Conservation (phyloP, 2,113 vertebrate species). For the Penelope pileata region DNA sequence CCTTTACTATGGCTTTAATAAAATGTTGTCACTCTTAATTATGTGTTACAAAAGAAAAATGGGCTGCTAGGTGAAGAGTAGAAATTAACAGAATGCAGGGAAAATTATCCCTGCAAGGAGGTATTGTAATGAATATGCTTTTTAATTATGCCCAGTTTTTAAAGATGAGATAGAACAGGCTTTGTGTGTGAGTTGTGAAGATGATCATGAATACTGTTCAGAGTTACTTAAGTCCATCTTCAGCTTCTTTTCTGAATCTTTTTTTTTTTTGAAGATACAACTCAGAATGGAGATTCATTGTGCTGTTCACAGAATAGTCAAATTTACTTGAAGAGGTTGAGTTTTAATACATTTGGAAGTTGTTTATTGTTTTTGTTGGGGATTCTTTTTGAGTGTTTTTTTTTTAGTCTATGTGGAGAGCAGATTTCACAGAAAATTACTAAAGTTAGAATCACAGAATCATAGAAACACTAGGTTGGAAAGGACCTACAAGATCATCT, state of each 20-base stretch:
- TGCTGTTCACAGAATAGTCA: background rate
- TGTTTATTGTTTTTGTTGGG: background rate
- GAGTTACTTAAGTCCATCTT: background rate
- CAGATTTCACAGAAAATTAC: constrained; percentile 19
- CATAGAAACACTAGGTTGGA: no score
- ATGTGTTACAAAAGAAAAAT: constrained; percentile 65
- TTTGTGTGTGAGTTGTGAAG: background rate
- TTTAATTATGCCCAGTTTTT: background rate
- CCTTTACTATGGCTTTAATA: constrained; percentile 34
- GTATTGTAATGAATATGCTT: background rate
- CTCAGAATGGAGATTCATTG: background rate
- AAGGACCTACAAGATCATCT: no score
- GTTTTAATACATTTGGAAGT: background rate
- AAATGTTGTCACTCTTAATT: constrained; percentile 79
- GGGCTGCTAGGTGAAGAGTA: background rate
- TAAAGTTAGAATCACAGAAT: no score
- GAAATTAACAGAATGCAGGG: constrained; percentile 9
- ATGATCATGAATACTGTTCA: background rate
- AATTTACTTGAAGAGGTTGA: background rate
- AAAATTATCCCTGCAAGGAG: background rate
- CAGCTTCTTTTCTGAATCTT: background rate
- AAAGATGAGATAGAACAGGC: background rate
- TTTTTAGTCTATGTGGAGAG: background rate
- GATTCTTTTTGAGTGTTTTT: background rate
- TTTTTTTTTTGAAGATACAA: background rate